These are phyloP conservation scores for Nasonia longicornis DNA, from an alignment of 1,140 invertebrate species.

Conservation along the genomic window DNA sequence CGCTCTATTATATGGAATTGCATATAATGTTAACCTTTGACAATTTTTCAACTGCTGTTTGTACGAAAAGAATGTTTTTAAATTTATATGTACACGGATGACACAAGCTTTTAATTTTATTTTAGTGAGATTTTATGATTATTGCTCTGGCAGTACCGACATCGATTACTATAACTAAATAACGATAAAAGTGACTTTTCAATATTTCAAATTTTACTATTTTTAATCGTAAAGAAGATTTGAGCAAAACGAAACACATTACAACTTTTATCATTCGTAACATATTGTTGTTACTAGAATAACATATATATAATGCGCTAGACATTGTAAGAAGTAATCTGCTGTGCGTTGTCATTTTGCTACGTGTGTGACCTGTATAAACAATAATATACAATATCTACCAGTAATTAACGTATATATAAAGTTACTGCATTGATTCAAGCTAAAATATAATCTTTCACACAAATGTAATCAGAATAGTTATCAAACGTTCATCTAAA, in stretches of 20 bases:
- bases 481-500: background rate
- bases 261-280: conserved; percentile 11
- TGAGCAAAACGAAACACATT: conserved; percentile 7
- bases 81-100: background rate
- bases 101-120: background rate
- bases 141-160: no score
- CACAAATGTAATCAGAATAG: conserved; percentile 14
- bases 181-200: background rate
- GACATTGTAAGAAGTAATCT: background rate
- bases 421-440: conserved; percentile 4
- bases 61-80: conserved; percentile 20
- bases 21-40: background rate
- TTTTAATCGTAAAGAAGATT: background rate
- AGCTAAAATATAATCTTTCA: background rate
- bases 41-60: conserved; percentile 15
- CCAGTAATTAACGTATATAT: background rate
- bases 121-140: background rate
- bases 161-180: background rate
- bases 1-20: conserved; percentile 11
- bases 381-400: conserved; percentile 12
- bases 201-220: background rate
- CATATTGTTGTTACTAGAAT: background rate
- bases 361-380: conserved; percentile 30
- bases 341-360: conserved; percentile 29
- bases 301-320: background rate